Base-by-base conservation (phyloP, 2,888 invertebrate genomes). In the Saturnia japonica region DNA sequence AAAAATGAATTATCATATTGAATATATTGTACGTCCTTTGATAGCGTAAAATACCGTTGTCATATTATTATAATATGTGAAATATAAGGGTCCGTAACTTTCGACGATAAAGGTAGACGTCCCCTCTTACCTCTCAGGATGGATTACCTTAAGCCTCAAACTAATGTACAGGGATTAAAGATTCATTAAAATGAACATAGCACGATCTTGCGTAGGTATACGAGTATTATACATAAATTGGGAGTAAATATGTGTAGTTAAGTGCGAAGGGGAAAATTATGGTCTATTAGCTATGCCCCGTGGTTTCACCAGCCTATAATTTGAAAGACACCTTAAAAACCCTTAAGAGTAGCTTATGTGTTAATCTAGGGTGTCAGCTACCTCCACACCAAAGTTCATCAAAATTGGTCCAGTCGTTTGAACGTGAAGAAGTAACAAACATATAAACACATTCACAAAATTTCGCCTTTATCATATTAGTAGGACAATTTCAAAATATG, bases 31-130 rank as follows among this genome's bases (percentile, higher is more conserved):
- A 28, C 57, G 57, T 60, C 25, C 57, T 60, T 60, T 60, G 57
- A 60, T 60, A 60, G 12, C 57, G 14, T 60, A 70, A 74, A 72
- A 72, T 74, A 34, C 70, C 66, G 43, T 45, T 70, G 68, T 40
- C 66, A 42, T 68, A 68, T 72, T 71, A 70, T 69, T 60, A 68
- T 54, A 70, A 67, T n/a, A n/a, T 64, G 64, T 34, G 40, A 40
- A 64, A 64, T 64, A 64, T 64, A 64, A 40, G 40, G 64, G 64
- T n/a, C 40, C 40, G 19, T 40, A 64, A 64, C 64, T 64, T 40
- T 64, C 64, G 40, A 9, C 64, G 64, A 64, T 64, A 64, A 62
- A 62, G 60, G 60, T 28, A 62, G 60, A 64, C 64, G 64, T 40
- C 40, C 64, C 64, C 64, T 64, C 64, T 64, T 64, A 40, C 64